Base-by-base conservation (phyloP, 2,113 vertebrate species). In the Ancistrus triradiatus region DNA sequence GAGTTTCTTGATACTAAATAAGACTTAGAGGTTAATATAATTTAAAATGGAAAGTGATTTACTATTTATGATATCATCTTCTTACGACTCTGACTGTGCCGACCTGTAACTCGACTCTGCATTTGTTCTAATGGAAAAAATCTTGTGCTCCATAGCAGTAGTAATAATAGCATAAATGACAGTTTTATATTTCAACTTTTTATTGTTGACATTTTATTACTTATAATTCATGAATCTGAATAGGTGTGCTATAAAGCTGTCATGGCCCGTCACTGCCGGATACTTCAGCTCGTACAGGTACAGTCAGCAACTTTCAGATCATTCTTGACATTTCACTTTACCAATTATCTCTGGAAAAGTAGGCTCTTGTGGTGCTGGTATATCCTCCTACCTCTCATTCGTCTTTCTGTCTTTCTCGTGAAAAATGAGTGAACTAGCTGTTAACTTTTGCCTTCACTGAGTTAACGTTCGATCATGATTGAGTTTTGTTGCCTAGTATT, bases 311-410 rank as follows among this genome's bases (percentile, higher is more conserved):
- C 66, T 47, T 44, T 19, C 28, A 19, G 43, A 35, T 51, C 19
- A 28, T 24, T 59, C 24, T 59, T 77, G 77, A 77, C 77, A 74
- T 74, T 80, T 81, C 42, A 65, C 66, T 77, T 66, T 37, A 62
- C 56, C 68, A 70, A 50, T 74, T 57, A 75, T 42, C 60, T 75
- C 69, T 71, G n/a, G 27, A 57, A 70, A 49, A 56, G 37, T 51
- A 24, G 58, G 18, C 27, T 47, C 11, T 37, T 35, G 40, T 35
- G 18, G 31, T 62, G 10, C 47, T 0, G 7, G 1, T 21, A 6
- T 48, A 27, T 19, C 21, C 24, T 48, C 9, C 4, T 21, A 13
- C 47, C 24, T 47, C 43, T 60, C 42, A 35, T 11, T 17, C 42
- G 21, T 27, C 35, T 14, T 42, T 25, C 7, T 6, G 14, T 21